A percentile compares a stretch with the other conserved stretches of the same genome.
Conservation (phyloP, 2,113 vertebrate genomes). For the Mesocricetus auratus region DNA sequence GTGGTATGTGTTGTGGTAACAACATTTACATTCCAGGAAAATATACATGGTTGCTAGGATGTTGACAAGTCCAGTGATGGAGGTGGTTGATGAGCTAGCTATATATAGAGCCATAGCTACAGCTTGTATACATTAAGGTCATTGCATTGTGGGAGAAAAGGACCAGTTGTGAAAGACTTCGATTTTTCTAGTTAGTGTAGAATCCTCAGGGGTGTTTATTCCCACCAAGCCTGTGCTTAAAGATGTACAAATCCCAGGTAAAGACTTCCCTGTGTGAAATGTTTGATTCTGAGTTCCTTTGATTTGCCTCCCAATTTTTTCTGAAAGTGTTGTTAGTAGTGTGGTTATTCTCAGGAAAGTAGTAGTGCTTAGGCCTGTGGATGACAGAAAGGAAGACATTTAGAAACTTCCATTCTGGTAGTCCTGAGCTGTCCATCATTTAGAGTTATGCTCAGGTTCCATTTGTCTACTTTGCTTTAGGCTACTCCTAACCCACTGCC, state of each 20-base stretch:
- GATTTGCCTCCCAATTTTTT: background rate
- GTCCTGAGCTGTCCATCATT: background rate
- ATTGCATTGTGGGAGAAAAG: background rate
- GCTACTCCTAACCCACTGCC: background rate
- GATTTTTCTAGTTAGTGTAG: slow-evolving; percentile 18
- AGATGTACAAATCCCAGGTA: background rate
- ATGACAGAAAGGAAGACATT: background rate
- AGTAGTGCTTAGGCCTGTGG: background rate
- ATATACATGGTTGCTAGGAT: background rate
- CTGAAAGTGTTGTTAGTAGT: background rate
- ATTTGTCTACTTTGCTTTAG: background rate
- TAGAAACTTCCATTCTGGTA: background rate
- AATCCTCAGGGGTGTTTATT: slow-evolving; percentile 38
- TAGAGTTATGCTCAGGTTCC: background rate
- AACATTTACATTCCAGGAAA: background rate
- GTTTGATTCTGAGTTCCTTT: background rate
- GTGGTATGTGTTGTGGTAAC: slow-evolving; percentile 29
- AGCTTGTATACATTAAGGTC: background rate
- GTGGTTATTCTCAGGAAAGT: slow-evolving; percentile 39
- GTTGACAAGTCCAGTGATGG: background rate
- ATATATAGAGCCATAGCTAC: background rate
- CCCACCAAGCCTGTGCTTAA: background rate
- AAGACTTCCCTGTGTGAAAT: background rate
- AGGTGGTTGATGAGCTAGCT: background rate
- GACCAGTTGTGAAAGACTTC: background rate